Percentiles rank a stretch among this genome's conserved stretches.
Evolutionary conservation across 1,140 invertebrate species (phyloP).

Genomic region (Drosophila takahashii): DNA sequence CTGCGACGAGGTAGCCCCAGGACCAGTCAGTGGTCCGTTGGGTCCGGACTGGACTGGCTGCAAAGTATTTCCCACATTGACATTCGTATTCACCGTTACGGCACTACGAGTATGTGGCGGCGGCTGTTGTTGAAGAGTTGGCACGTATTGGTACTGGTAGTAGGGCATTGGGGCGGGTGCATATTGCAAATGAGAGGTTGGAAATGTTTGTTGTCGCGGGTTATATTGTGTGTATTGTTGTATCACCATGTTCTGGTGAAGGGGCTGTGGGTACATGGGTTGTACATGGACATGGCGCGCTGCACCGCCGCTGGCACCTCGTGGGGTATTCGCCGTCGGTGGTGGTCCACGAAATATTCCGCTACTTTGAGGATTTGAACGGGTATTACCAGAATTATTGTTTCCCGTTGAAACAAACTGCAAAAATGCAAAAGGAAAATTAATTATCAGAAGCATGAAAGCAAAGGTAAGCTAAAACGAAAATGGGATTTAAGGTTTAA

Average conservation of each 20-base stretch:
- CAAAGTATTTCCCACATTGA: slow-evolving; percentile 64
- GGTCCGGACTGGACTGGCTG: slow-evolving; percentile 66
- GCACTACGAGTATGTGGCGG: slow-evolving; percentile 62
- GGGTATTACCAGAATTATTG: slow-evolving; percentile 59
- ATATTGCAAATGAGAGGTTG: slow-evolving; percentile 66
- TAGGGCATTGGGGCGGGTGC: slow-evolving; percentile 52
- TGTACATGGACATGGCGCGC: slow-evolving; percentile 67
- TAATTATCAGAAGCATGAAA: not conserved
- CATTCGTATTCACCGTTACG: slow-evolving; percentile 63
- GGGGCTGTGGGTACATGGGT: slow-evolving; percentile 61
- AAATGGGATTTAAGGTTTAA: not conserved
- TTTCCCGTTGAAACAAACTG: slow-evolving; percentile 69
- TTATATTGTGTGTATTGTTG: slow-evolving; percentile 64
- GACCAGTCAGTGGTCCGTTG: slow-evolving; percentile 63
- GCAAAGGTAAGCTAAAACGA: not conserved
- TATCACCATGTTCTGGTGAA: slow-evolving; percentile 60
- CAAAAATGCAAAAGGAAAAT: slow-evolving; percentile 17
- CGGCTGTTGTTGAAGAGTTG: slow-evolving; percentile 58
- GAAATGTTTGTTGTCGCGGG: slow-evolving; percentile 67
- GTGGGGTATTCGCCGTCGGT: slow-evolving; percentile 50
- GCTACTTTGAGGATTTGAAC: slow-evolving; percentile 65
- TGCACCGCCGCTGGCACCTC: slow-evolving; percentile 40
- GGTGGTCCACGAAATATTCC: slow-evolving; percentile 70
- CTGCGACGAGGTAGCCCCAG: slow-evolving; percentile 58
- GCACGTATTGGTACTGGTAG: slow-evolving; percentile 71